Evolutionary conservation across 2,888 invertebrate species (phyloP).

Genomic region (Apotomis capreana): DNA sequence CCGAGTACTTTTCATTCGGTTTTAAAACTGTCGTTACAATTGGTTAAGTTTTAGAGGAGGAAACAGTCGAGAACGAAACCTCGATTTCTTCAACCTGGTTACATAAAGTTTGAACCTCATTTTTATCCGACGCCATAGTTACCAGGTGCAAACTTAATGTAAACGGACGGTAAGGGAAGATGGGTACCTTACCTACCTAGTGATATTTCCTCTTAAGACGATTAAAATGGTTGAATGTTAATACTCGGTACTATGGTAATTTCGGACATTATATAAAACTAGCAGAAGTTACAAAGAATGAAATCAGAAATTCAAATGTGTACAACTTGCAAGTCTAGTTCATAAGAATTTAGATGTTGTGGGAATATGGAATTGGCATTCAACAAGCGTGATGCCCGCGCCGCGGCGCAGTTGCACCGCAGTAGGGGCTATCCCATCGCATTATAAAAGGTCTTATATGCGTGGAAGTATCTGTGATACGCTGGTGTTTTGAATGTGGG

Average conservation of each 20-base stretch:
- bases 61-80: too few species aligned
- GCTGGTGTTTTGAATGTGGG: not conserved
- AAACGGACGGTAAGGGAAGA: too few species aligned
- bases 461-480: not conserved
- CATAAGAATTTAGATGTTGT: constrained; percentile 11
- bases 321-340: constrained; percentile 16
- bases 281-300: constrained; percentile 8
- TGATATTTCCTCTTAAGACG: too few species aligned
- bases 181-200: too few species aligned
- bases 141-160: too few species aligned
- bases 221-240: too few species aligned
- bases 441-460: constrained; percentile 6
- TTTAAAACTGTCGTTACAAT: too few species aligned
- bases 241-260: not conserved
- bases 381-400: constrained; percentile 37
- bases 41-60: too few species aligned
- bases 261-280: not conserved
- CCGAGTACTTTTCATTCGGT: too few species aligned
- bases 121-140: too few species aligned
- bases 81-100: too few species aligned
- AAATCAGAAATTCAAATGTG: constrained; percentile 13
- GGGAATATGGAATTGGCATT: constrained; percentile 33
- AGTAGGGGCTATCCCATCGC: constrained; percentile 3
- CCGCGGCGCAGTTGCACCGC: constrained; percentile 28
- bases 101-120: too few species aligned